Evolutionary conservation across 1,140 invertebrate species (phyloP).

Genomic region (Apis mellifera): DNA sequence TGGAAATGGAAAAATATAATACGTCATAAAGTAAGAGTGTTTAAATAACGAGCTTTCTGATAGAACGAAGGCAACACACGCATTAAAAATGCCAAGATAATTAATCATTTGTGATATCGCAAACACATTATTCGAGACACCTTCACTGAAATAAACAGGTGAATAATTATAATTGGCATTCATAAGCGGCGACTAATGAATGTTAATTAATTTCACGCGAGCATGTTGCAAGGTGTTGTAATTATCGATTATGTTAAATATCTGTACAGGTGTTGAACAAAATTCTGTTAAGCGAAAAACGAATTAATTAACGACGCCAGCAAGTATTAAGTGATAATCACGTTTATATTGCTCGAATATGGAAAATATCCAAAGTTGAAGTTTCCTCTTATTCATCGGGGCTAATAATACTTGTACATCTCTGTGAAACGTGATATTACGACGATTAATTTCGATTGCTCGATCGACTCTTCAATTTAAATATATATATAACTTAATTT

Average conservation of each 20-base stretch:
- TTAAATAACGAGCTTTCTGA: neutral
- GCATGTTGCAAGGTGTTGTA: neutral
- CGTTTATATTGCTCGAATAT: neutral
- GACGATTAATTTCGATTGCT: neutral
- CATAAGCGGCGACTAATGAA: slow-evolving; percentile 16
- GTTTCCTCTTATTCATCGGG: too few species aligned
- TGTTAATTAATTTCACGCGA: slow-evolving; percentile 17
- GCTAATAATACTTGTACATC: too few species aligned
- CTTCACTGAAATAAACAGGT: neutral
- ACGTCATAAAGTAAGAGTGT: neutral
- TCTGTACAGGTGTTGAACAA: neutral
- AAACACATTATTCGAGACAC: neutral
- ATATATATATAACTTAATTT: too few species aligned
- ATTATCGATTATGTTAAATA: slow-evolving; percentile 35
- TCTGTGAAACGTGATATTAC: too few species aligned
- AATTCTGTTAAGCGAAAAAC: neutral
- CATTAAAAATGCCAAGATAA: neutral
- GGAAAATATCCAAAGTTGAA: neutral
- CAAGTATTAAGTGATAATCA: neutral
- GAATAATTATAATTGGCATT: slow-evolving; percentile 2
- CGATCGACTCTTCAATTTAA: too few species aligned
- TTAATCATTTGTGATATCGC: neutral
- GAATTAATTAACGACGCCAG: slow-evolving; percentile 18
- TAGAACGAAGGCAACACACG: neutral
- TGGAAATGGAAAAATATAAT: too few species aligned